Base-by-base conservation (phyloP, 2,888 invertebrate species). In the Penaeus monodon region DNA sequence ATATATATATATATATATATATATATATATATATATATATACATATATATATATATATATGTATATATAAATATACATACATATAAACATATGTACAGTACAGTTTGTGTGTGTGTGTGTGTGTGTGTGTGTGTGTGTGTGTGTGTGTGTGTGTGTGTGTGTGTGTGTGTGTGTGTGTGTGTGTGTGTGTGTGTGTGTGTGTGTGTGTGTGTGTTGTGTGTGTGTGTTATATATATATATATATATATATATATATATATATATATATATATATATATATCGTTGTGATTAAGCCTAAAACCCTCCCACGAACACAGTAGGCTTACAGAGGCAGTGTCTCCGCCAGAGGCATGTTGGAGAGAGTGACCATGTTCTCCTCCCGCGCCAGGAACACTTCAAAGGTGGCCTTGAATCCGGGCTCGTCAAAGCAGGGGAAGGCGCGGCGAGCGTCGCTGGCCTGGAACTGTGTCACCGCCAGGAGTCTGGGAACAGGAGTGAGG, bases 381-480 rank as follows among this genome's bases (percentile, higher is more conserved):
- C 96, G 93, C 0, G 95, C 96, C 79, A 97, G 94, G 92, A 94
- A 96, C 91, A 97, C 49, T 3, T 81, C 24, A 22, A 81, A 79
- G n/a, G 63, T 92, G 0, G 97, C 96, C 92, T 97, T 97, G 81
- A 96, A 92, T 0, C 95, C 95, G 0, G 83, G 74, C 57, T 73
- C 83, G 57, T 97, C 97, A 93, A 96, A 97, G 92, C 97, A 97
- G 0, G 97, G 97, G 92, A 97, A 97, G 7, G 96, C 96, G 88
- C 95, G 83, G 33, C 92, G 89, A 14, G 92, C 92, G 81, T 91
- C 91, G 29, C 91, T 91, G 0, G 92, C 90, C 84, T 92, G 91
- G 85, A 92, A 91, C 81, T 92, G 93, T 7, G 93, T 93, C 12
- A 92, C 92, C 1, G 93, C 93, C 49, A 93, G 83, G 86, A 90